A percentile compares a stretch with the other conserved stretches of the same genome.
Conservation (phyloP, 2,113 vertebrate genomes). For the Synodontis membranacea region DNA sequence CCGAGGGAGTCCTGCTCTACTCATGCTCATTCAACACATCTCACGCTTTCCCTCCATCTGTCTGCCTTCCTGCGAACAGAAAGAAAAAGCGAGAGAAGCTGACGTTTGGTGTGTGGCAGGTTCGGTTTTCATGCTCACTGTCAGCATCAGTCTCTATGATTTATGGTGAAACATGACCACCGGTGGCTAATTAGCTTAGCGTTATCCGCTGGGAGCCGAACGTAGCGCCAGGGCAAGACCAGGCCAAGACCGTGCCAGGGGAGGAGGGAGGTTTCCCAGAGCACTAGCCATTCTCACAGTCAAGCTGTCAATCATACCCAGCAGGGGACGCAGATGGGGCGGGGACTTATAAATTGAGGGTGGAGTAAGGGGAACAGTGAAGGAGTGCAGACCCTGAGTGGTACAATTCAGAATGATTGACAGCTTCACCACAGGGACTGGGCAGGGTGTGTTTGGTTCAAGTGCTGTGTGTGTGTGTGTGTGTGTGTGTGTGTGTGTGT, state of each 20-base stretch:
- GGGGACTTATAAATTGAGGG: constrained; percentile 48
- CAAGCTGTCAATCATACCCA: constrained; percentile 57
- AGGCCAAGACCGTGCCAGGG: constrained; percentile 17
- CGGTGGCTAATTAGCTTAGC: constrained; percentile 70
- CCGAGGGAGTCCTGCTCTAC: constrained; percentile 57
- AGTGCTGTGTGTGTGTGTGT: constrained; percentile 22
- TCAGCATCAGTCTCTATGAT: constrained; percentile 65
- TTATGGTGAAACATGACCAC: constrained; percentile 74
- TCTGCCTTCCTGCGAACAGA: constrained; percentile 58
- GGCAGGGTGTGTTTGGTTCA: constrained; percentile 36
- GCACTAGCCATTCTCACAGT: constrained; percentile 55
- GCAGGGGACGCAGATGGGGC: constrained; percentile 38
- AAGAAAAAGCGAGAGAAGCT: constrained; percentile 18
- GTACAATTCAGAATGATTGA: constrained; percentile 54
- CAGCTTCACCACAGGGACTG: constrained; percentile 40
- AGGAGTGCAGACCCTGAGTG: constrained; percentile 29
- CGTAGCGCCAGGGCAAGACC: constrained; percentile 29
- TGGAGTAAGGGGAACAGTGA: constrained; percentile 38
- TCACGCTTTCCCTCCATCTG: constrained; percentile 57
- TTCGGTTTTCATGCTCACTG: constrained; percentile 60
- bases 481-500: constrained; percentile 40
- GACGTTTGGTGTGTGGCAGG: constrained; percentile 52
- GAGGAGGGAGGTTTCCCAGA: constrained; percentile 44
- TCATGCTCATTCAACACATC: constrained; percentile 59
- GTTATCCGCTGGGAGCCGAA: constrained; percentile 56